Evolutionary conservation across 2,797 vertebrate species (phyloP).

Genomic region (Bradypus variegatus): DNA sequence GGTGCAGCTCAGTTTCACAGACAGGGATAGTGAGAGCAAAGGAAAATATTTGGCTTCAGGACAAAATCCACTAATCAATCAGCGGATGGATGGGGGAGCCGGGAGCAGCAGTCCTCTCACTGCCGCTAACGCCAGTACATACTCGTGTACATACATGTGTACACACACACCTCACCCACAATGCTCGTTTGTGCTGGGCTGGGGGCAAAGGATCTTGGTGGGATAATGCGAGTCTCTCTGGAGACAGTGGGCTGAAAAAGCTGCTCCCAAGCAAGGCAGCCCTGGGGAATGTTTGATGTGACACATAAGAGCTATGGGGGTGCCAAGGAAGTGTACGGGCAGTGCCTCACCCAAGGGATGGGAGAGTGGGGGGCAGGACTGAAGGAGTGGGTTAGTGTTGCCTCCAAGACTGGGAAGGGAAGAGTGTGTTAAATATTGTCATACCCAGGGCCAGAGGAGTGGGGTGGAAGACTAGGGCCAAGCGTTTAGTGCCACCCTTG

Average conservation of each 20-base stretch:
- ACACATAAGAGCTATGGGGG: not conserved
- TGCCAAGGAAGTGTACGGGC: not conserved
- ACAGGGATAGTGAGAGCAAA: not conserved
- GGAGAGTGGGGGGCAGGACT: not conserved
- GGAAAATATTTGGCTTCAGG: slow-evolving; percentile 24
- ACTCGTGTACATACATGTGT: not conserved
- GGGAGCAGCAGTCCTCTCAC: not conserved
- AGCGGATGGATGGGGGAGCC: not conserved
- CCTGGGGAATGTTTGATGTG: not conserved
- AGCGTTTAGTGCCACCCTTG: not conserved
- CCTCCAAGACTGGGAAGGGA: not conserved
- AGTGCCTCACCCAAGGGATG: not conserved
- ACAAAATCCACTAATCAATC: not conserved
- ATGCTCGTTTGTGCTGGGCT: not conserved
- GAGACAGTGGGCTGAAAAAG: not conserved
- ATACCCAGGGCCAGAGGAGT: not conserved
- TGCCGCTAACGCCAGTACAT: not conserved
- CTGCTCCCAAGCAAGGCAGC: not conserved
- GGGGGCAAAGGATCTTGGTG: not conserved
- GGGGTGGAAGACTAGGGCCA: not conserved
- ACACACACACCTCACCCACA: not conserved
- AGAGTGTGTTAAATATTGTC: not conserved
- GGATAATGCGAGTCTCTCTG: not conserved
- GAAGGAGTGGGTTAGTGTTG: not conserved
- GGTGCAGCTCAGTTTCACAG: not conserved